phyloP scores from a whole-genome alignment of 1,140 invertebrate species.

The Tetragnatha versicolor region DNA sequence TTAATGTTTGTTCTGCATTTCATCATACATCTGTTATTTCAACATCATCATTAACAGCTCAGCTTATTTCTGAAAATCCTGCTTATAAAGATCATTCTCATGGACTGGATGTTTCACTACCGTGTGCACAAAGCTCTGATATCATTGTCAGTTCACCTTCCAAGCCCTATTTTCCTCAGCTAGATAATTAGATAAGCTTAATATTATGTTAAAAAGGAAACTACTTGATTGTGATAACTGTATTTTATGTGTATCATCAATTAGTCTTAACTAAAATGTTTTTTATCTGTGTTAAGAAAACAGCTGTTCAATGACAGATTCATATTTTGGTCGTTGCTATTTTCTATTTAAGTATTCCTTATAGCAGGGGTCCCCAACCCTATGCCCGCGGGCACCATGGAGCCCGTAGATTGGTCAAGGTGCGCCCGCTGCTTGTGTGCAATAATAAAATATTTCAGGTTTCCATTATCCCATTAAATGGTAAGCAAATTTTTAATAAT shows the following conservation, averaged over 20 bases:
- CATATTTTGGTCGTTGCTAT: too few relatives aligned
- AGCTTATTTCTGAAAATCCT: neutral
- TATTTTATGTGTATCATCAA: neutral
- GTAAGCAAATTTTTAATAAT: too few relatives aligned
- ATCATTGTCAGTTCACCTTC: conserved; percentile 41
- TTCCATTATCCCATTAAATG: too few relatives aligned
- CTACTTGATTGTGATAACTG: conserved; percentile 22
- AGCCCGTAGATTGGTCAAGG: too few relatives aligned
- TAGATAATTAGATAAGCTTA: conserved; percentile 18
- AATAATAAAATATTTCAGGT: too few relatives aligned
- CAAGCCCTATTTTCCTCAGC: conserved; percentile 19
- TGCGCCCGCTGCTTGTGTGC: too few relatives aligned
- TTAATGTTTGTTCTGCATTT: conserved; percentile 27
- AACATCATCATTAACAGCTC: neutral
- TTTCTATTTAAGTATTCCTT: too few relatives aligned
- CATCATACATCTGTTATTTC: conserved; percentile 14
- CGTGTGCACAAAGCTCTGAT: conserved; percentile 25
- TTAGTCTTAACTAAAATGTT: neutral
- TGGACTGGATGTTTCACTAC: conserved; percentile 24
- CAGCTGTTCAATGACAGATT: too few relatives aligned
- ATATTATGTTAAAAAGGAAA: neutral
- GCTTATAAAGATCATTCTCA: conserved; percentile 23
- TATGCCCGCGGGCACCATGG: too few relatives aligned
- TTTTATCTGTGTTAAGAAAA: too few relatives aligned
- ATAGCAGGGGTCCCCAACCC: too few relatives aligned